Evolutionary conservation across 2,797 vertebrate species (phyloP), one percentile per base, ranked within the genome.

Genomic region (Parambassis ranga): DNA sequence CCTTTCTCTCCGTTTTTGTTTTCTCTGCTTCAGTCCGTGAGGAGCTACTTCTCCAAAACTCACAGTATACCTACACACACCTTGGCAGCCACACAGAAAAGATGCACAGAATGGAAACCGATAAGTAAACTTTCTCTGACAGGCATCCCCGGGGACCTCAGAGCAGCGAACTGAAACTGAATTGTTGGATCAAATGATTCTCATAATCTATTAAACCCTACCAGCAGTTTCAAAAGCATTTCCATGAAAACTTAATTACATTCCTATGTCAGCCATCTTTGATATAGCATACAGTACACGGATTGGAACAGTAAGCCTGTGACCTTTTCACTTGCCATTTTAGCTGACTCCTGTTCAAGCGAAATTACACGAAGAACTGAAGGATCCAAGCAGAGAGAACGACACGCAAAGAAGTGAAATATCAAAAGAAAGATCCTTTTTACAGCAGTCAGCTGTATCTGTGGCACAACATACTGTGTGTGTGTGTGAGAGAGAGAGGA

Each of bases 301-400:
- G 60, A 71, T 69, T 10, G 47, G 52, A 65, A 57, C 43, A 32
- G 59, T 51, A 52, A 63, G 57, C 77, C 70, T 1, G 22, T 70
- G 79, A 87, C 87, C 81, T 82, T 84, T 82, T 83, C 69, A 46
- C 62, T 68, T 59, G 39, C 50, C 51, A 43, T 84, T 80, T 81
- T 15, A 9, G 27, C 55, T n/a, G 47, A 74, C 24, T 74, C 28
- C 18, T 20, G 51, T 47, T 65, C 55, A 24, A 42, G 52, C 66
- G 62, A 67, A 77, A 62, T 75, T 77, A 82, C 35, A 57, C 13
- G 33, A 61, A 44, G 82, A 75, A 65, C 43, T 28, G 39, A 56
- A 30, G 31, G 64, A 55, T 67, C 65, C 35, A 35, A 63, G 66
- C 68, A 46, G 18, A 6, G 43, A 43, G 61, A 65, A 31, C 3